Evolutionary conservation across 2,113 vertebrate genomes (phyloP).

Genomic region (Megalops atlanticus): DNA sequence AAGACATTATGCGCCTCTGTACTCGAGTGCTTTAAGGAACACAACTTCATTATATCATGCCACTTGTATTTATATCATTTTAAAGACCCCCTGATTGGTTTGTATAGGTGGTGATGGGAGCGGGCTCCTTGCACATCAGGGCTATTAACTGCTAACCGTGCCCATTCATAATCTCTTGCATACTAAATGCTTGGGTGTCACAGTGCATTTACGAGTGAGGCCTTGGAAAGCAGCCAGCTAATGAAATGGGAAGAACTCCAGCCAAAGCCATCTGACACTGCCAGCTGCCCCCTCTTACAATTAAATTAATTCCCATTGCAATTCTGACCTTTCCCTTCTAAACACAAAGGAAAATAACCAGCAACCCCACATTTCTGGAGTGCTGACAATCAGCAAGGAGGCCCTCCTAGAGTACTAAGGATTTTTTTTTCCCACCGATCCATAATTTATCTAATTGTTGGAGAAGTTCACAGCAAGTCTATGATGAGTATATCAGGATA

Average conservation of each 20-base stretch:
- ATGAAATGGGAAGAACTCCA: slow-evolving; percentile 53
- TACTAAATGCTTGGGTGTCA: slow-evolving; percentile 72
- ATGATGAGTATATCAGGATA: not conserved
- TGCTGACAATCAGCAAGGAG: not conserved
- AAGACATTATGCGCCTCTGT: slow-evolving; percentile 75
- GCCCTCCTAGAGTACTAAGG: not conserved
- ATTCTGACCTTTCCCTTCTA: slow-evolving; percentile 65
- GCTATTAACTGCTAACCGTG: slow-evolving; percentile 72
- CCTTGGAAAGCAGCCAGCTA: slow-evolving; percentile 55
- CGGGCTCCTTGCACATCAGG: slow-evolving; percentile 69
- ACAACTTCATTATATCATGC: slow-evolving; percentile 96
- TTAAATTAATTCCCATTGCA: slow-evolving; percentile 69
- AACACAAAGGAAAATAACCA: slow-evolving; percentile 56
- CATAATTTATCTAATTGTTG: not conserved
- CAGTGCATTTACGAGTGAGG: slow-evolving; percentile 49
- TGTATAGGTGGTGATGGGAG: slow-evolving; percentile 71
- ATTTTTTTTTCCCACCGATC: not conserved
- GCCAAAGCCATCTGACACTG: slow-evolving; percentile 55
- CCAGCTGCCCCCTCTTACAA: slow-evolving; percentile 59
- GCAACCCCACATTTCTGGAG: not conserved
- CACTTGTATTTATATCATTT: slow-evolving; percentile 78
- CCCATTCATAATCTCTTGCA: slow-evolving; percentile 73
- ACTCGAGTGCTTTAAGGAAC: slow-evolving; percentile 82
- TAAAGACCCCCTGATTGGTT: slow-evolving; percentile 68
- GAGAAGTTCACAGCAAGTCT: not conserved